Base-by-base conservation (phyloP, 2,888 invertebrate genomes). In the Nomada flava region DNA sequence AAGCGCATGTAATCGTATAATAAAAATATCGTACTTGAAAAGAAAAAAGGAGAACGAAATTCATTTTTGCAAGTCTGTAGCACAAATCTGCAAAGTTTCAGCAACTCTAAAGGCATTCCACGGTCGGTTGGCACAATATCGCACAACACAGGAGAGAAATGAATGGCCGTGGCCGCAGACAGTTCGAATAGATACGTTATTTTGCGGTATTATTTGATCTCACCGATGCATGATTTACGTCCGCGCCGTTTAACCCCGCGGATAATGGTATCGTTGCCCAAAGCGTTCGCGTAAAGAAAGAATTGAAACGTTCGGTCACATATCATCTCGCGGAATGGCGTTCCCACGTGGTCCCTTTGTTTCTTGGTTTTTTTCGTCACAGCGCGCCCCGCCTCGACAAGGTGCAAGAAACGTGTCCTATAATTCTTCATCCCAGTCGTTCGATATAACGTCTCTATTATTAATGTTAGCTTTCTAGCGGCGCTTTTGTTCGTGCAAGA, bases 201-300 rank as follows among this genome's bases (percentile, higher is more conserved):
- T 81, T 76, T 20, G 85, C 83, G 78, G 77, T 74, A 81, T 78
- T 76, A 74, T 82, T 85, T 81, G 75, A 75, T 78, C 83, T 78
- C 69, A 65, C 69, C 47, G 70, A 36, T 57, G n/a, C 44, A 36
- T 76, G 84, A 85, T 84, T 85, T 85, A 85, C 59, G 84, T 69
- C 53, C 73, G 60, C n/a, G 44, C 71, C 60, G 74, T 55, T 76
- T 79, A 84, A 75, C 79, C 79, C 36, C 59, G 59, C 64, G 57
- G 77, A 85, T 84, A 85, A 84, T 79, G 53, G 82, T 29, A 36
- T 55, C 67, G 53, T 59, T 67, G 84, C 75, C 72, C 60, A 53
- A 72, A 77, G 82, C 70, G 57, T 72, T 65, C 29, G 52, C 73
- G 29, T 18, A 50, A 57, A 59, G 55, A 69, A 77, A 75, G 70